Conservation (phyloP, 2,888 invertebrate genomes). For the Cephus pygmeus region DNA sequence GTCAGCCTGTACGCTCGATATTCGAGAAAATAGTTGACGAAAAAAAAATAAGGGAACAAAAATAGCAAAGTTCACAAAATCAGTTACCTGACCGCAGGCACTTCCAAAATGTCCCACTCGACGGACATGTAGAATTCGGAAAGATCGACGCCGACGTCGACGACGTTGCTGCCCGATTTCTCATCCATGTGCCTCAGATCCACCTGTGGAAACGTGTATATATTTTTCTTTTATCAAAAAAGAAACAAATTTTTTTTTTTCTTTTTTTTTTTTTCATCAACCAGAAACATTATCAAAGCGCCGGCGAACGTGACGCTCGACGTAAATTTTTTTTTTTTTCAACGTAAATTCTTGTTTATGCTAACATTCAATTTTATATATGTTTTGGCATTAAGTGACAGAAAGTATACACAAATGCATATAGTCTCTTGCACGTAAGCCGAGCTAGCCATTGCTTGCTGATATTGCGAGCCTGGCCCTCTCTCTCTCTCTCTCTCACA, state of each 20-base stretch:
- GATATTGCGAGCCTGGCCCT: neutral
- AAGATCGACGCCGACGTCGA: constrained; percentile 94
- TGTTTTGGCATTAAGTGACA: neutral
- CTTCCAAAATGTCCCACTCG: constrained; percentile 98
- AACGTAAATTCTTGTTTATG: neutral
- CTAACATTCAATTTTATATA: neutral
- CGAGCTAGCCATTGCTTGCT: neutral
- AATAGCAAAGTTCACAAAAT: constrained; percentile 1
- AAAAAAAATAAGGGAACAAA: neutral
- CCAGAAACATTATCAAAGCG: neutral
- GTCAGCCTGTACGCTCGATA: neutral
- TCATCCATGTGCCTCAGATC: constrained; percentile 94
- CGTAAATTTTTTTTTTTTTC: neutral
- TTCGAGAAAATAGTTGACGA: neutral
- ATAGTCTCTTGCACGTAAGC: neutral
- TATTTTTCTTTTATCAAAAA: neutral
- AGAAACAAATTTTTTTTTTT: too few species aligned
- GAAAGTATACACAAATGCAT: neutral
- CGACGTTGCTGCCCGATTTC: constrained; percentile 87
- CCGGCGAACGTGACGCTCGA: neutral
- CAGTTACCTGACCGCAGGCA: constrained; percentile 88
- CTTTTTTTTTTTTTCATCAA: neutral
- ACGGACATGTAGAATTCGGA: constrained; percentile 98
- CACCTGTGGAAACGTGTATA: constrained; percentile 72
- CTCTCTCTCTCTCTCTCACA: neutral